phyloP scores from a whole-genome alignment of 1,140 invertebrate genomes.

The Drosophila repleta region DNA sequence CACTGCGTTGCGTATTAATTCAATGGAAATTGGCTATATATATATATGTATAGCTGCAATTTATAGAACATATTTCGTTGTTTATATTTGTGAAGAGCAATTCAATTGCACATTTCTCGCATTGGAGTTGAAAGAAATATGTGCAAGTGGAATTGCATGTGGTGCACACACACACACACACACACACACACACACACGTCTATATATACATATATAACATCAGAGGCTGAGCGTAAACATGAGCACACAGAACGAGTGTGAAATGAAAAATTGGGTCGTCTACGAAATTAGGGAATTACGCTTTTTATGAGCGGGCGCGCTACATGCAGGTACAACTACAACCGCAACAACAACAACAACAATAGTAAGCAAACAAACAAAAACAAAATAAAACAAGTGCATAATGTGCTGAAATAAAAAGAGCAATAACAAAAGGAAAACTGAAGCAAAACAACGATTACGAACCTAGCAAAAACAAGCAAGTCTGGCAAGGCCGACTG shows the following conservation, averaged over 20 bases:
- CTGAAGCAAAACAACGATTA: conserved; percentile 12
- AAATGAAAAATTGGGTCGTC: conserved; percentile 28
- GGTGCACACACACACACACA: not conserved
- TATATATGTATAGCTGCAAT: conserved; percentile 18
- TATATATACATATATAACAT: conserved; percentile 6
- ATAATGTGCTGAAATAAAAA: conserved; percentile 26
- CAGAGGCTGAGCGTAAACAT: conserved; percentile 24
- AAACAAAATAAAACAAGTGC: conserved; percentile 32
- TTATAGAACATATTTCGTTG: conserved; percentile 28
- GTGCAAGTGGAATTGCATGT: conserved; percentile 34
- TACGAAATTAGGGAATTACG: conserved; percentile 46
- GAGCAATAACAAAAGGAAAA: conserved; percentile 3
- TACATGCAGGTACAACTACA: conserved; percentile 32
- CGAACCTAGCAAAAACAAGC: conserved; percentile 8
- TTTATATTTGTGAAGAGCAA: conserved; percentile 21
- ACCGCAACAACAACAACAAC: too few relatives aligned
- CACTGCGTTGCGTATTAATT: conserved; percentile 15
- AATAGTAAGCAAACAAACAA: conserved; percentile 18
- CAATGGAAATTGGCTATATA: conserved; percentile 20
- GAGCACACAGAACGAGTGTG: conserved; percentile 2
- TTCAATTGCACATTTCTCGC: conserved; percentile 20
- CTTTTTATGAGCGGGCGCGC: conserved; percentile 24
- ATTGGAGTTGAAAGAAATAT: conserved; percentile 68
- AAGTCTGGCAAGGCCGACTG: conserved; percentile 5
- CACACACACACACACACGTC: not conserved